Evolutionary conservation across 2,113 vertebrate species (phyloP), one percentile per base, ranked within the genome.

Genomic region (Neodontobutis hainanensis): DNA sequence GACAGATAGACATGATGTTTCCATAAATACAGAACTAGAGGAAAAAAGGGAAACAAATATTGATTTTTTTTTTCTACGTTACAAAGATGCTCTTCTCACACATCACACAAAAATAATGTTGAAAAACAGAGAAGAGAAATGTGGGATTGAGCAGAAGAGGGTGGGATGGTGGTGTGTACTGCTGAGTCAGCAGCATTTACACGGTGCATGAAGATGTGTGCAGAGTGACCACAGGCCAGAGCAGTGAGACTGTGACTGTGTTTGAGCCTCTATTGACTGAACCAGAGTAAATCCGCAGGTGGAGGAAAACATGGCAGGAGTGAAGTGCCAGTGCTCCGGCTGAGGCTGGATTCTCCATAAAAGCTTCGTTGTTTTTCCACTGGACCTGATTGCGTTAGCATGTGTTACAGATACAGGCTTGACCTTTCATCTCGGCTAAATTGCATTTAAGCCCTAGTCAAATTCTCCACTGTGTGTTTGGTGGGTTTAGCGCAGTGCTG

Each of bases 391-490:
- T 32, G 34, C 68, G 59, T 44, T 27, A 8, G 56, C 58, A 47
- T 51, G 61, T 58, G 57, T 38, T 7, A 12, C 55, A 43, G 60
- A 61, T 65, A 49, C 68, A 73, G 40, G 58, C 49, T 51, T 11
- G 56, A 53, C 50, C n/a, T 67, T 63, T 70, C 51, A 42, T 77
- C 70, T 59, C 8, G 47, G 47, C 57, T 64, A 27, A 51, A 64
- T 81, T 48, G 53, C 48, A 81, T 49, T 57, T 27, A 46, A 42
- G 62, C 68, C 62, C 57, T 36, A 77, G 66, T 47, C 42, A 68
- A 68, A 85, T 67, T 67, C 70, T 68, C 77, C 79, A 75, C 69
- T 52, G 71, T 68, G 68, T 66, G 85, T 76, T 75, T 83, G 80
- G 70, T 81, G 83, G 84, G 68, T 65, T 70, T 71, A 76, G 74